Evolutionary conservation across 1,140 invertebrate genomes (phyloP).

Genomic region (Spodoptera litura): DNA sequence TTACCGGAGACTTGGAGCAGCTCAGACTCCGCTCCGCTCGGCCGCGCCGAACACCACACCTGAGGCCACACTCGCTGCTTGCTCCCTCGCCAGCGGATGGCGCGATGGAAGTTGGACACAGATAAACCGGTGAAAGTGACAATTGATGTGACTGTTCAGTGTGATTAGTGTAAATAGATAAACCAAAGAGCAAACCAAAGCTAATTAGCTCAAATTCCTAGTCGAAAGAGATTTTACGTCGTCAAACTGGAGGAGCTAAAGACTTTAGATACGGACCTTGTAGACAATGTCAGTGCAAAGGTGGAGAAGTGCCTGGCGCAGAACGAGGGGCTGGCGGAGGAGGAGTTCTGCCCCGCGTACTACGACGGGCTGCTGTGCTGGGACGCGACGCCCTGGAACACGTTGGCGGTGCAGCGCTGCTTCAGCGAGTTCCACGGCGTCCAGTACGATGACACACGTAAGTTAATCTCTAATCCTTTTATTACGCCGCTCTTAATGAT

Average conservation of each 20-base stretch:
- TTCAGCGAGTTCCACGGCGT: conserved; percentile 92
- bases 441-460: conserved; percentile 90
- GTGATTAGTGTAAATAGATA: conserved; percentile 55
- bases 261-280: conserved; percentile 69
- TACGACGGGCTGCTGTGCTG: conserved; percentile 93
- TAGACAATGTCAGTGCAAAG: conserved; percentile 68
- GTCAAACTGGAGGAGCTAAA: conserved; percentile 83
- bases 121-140: conserved; percentile 51
- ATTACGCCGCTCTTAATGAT: conserved; percentile 6
- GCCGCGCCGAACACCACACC: conserved; percentile 64
- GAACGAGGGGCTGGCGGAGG: conserved; percentile 64
- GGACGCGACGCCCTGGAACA: conserved; percentile 89
- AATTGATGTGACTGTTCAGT: conserved; percentile 51
- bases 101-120: conserved; percentile 59
- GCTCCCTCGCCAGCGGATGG: neutral
- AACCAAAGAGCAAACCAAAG: conserved; percentile 72
- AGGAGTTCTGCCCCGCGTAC: conserved; percentile 85
- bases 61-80: conserved; percentile 50
- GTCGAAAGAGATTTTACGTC: conserved; percentile 49
- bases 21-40: conserved; percentile 71
- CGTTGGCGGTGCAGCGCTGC: conserved; percentile 89
- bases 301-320: conserved; percentile 68
- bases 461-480: conserved; percentile 71
- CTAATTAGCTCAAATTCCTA: conserved; percentile 60
- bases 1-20: conserved; percentile 69